These are phyloP conservation scores for Trachelus troglodyta DNA, from an alignment of 2,888 invertebrate species.

Conservation along the genomic window DNA sequence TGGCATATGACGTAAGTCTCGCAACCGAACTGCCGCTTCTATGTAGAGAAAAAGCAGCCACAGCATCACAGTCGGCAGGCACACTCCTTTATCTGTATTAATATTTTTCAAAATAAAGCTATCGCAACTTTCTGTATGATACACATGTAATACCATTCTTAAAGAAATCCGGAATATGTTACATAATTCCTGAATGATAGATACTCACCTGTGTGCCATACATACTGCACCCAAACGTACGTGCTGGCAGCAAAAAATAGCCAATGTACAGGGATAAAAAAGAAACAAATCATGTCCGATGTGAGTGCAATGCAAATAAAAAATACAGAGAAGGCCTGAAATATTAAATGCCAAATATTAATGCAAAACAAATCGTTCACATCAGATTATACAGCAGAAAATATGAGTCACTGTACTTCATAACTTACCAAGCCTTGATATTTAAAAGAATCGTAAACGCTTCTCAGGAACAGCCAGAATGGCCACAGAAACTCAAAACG, in stretches of 20 bases:
- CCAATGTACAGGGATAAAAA: slow-evolving; percentile 98
- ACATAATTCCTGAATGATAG: background rate
- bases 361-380: background rate
- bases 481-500: slow-evolving; percentile 99
- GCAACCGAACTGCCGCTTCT: slow-evolving; percentile 89
- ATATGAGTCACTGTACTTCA: background rate
- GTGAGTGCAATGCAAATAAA: slow-evolving; percentile 98
- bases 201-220: slow-evolving; percentile 92
- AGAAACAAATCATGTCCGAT: slow-evolving; percentile 98
- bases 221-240: slow-evolving; percentile 98
- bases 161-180: background rate
- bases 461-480: slow-evolving; percentile 95
- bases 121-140: background rate
- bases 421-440: slow-evolving; percentile 94
- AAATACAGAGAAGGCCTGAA: slow-evolving; percentile 96
- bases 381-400: background rate
- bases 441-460: slow-evolving; percentile 97
- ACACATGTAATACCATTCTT: slow-evolving; percentile 5
- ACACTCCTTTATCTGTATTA: slow-evolving; percentile 85
- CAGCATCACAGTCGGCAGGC: slow-evolving; percentile 92
- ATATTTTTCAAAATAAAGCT: slow-evolving; percentile 1
- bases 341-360: slow-evolving; percentile 43
- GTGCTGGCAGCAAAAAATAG: slow-evolving; percentile 98
- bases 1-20: slow-evolving; percentile 85
- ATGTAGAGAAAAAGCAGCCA: slow-evolving; percentile 96